A percentile compares a stretch with the other conserved stretches of the same genome.
phyloP scores from a whole-genome alignment of 2,888 invertebrate genomes.

The Pseudoips prasinana region DNA sequence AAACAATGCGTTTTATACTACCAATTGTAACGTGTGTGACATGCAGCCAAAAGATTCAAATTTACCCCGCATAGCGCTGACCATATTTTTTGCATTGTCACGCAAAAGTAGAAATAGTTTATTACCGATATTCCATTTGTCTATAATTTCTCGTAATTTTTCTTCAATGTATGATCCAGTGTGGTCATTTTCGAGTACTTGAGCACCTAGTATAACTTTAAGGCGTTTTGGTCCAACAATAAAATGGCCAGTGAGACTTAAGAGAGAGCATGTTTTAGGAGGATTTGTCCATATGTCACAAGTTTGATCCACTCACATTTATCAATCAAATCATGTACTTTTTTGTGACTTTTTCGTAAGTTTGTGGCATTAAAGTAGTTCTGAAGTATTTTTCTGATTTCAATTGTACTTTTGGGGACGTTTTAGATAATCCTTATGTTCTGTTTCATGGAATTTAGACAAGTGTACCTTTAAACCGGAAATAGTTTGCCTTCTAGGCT shows the following conservation, averaged over 20 bases:
- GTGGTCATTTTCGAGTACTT: conserved; percentile 9
- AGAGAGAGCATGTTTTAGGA: conserved; percentile 11
- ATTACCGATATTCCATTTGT: conserved; percentile 4
- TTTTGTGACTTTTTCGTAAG: conserved; percentile 23
- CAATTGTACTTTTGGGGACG: conserved; percentile 17
- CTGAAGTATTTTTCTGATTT: conserved; percentile 29
- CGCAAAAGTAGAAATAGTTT: conserved; percentile 11
- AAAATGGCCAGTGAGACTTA: conserved; percentile 12
- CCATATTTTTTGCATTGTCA: conserved; percentile 16
- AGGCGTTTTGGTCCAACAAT: conserved; percentile 7
- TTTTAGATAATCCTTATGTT: conserved; percentile 12
- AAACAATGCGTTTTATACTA: conserved; percentile 20
- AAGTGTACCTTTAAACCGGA: conserved; percentile 15
- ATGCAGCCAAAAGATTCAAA: conserved; percentile 20
- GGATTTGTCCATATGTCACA: conserved; percentile 12
- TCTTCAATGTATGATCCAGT: conserved; percentile 11
- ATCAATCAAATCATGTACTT: conserved; percentile 15
- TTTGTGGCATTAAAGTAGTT: conserved; percentile 27
- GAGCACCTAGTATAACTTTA: conserved; percentile 13
- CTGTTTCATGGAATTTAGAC: conserved; percentile 13
- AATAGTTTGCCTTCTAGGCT: conserved; percentile 15
- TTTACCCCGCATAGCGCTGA: conserved; percentile 13
- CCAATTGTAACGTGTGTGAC: conserved; percentile 19
- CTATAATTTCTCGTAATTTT: conserved; percentile 7
- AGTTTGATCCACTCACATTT: conserved; percentile 20